Base-by-base conservation (phyloP, 2,888 invertebrate species). In the Nemotelus pantherinus region DNA sequence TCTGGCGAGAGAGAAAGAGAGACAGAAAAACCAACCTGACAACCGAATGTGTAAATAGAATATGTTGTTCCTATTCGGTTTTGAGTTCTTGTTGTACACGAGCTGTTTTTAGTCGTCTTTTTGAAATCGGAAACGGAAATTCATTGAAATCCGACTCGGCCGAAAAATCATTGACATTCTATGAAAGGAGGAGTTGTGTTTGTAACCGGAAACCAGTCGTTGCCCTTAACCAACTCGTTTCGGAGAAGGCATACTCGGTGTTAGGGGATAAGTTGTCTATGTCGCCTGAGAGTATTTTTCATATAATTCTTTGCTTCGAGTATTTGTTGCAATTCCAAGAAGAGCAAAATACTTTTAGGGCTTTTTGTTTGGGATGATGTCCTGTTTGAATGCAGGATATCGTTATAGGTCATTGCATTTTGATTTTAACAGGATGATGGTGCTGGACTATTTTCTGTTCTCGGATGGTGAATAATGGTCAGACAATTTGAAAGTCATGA, bases 71-170 rank as follows among this genome's bases (percentile, higher is more conserved):
- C 25, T 9, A 25, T 25, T 25, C 25, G 25, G 25, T 25, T 25
- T 25, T 25, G 25, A 25, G 25, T 25, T 25, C 25, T 25, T 25
- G 25, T 25, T 25, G 25, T 25, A 25, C 25, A 25, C 25, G 25
- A 25, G 1, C 25, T 25, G 25, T 25, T 25, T 25, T 25, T 25
- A 25, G 25, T 25, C 25, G 25, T 25, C 25, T 25, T 25, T 71
- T 72, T 57, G 74, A 74, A 74, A 74, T 63, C 47, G 60, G 74
- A 74, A 74, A 74, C 74, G 74, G 63, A 44, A 63, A 48, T 48
- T 60, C 74, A 74, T 74, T 74, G 74, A 74, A 74, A 74, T 63
- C 9, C 48, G 63, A 74, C 74, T n/a, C 67, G 25, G 48, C 63
- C 25, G 57, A 60, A 60, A 60, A 47, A 60, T 74, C 55, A 41